Evolutionary conservation across 2,113 vertebrate genomes (phyloP).

Genomic region (Megaceryle maxima): DNA sequence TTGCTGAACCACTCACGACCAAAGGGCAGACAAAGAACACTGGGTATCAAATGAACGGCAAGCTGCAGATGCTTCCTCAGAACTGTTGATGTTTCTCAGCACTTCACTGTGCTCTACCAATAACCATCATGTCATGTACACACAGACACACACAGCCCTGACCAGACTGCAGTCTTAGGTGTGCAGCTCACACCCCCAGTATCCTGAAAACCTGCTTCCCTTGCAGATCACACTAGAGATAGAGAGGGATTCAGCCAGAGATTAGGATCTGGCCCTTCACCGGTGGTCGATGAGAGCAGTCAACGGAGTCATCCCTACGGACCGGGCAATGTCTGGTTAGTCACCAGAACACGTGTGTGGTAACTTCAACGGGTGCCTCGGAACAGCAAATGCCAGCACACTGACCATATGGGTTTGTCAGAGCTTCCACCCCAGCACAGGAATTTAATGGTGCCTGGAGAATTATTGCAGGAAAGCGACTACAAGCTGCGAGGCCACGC

Average conservation of each 20-base stretch:
- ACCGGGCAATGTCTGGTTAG: not conserved
- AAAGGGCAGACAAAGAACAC: not conserved
- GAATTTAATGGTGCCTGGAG: not conserved
- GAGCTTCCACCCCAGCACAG: not conserved
- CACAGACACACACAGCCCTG: not conserved
- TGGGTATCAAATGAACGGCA: not conserved
- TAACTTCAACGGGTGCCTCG: fast-evolving
- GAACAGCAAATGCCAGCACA: not conserved
- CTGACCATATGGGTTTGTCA: fast-evolving
- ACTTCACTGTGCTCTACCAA: not conserved
- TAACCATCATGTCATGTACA: not conserved
- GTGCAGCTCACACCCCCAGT: not conserved
- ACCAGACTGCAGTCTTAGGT: not conserved
- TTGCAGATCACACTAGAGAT: slow-evolving; percentile 23
- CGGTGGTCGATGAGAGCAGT: not conserved
- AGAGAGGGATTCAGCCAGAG: not conserved
- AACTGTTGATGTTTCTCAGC: not conserved
- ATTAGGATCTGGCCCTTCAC: not conserved
- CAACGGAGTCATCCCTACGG: not conserved
- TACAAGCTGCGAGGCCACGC: not conserved
- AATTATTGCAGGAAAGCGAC: not conserved
- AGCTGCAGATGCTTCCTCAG: not conserved
- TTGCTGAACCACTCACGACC: not conserved
- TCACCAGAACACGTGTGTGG: not conserved
- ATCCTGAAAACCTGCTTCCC: slow-evolving; percentile 13